Base-by-base conservation (phyloP, 2,113 vertebrate genomes). In the Lota lota region DNA sequence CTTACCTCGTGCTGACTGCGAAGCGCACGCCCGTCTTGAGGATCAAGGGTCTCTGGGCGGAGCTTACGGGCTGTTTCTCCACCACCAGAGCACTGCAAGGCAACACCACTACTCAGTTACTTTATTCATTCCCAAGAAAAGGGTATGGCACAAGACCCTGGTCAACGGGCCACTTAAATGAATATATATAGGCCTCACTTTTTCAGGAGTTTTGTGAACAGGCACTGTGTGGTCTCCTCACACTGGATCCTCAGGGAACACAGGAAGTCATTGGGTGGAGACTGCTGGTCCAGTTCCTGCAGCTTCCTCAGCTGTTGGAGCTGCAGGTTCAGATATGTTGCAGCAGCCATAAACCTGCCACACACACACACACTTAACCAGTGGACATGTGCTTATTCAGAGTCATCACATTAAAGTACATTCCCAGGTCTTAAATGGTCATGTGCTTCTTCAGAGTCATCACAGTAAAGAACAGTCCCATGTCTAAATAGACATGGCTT, bases 1-100 rank as follows among this genome's bases (percentile, higher is more conserved):
- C 74, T 73, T 50, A 98, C 97, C 95, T 95, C 64, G 97, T 73
- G 63, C 93, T 93, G 60, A 94, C 92, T 0, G 92, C 93, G 66
- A 98, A 96, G 15, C 92, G 91, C 1, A 94, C 93, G 4, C 89
- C 87, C 0, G 95, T 97, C 88, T 97, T 98, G 56, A 98, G 69
- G 15, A 98, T 90, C 14, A 96, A 77, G 0, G 96, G 95, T 62
- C 94, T 92, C 60, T 94, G 93, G 5, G 93, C 90, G 51, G 93
- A 90, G 1, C 89, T 95, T 1, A 91, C 89, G 0, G 97, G 97
- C 78, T 98, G 97, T 70, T 94, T 92, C 86, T 97, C 95, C 50
- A 98, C 94, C 78, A 98, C 95, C n/a, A 98, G 93, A 4, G 96
- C 95, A 24, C 97, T 98, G 76, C 73, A 76, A 82, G 16, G 40